phyloP scores from a whole-genome alignment of 2,113 vertebrate species.

The Corydoras sp. region DNA sequence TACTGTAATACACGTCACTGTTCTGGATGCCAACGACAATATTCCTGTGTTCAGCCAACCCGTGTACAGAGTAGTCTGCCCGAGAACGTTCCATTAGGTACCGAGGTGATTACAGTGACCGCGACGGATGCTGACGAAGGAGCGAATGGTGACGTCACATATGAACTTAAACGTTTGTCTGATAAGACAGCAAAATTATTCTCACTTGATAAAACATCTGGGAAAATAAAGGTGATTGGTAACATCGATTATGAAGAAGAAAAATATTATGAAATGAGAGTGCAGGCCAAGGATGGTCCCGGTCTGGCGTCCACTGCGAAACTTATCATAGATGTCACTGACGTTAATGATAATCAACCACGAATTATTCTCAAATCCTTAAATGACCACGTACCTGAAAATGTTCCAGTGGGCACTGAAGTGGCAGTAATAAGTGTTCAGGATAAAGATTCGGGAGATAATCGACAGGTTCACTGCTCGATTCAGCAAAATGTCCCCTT shows the following conservation, averaged over 20 bases:
- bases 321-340: constrained; percentile 38
- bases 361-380: constrained; percentile 21
- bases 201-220: constrained; percentile 26
- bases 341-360: constrained; percentile 37
- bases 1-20: constrained; percentile 45
- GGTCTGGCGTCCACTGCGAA: constrained; percentile 39
- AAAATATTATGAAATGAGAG: constrained; percentile 26
- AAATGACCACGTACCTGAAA: constrained; percentile 20
- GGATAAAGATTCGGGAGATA: constrained; percentile 40
- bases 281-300: constrained; percentile 26
- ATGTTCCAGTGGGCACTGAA: constrained; percentile 29
- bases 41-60: constrained; percentile 32
- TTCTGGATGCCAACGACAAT: constrained; percentile 43
- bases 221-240: constrained; percentile 22
- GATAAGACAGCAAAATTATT: constrained; percentile 28
- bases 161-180: constrained; percentile 31
- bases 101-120: constrained; percentile 48
- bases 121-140: constrained; percentile 53
- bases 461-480: constrained; percentile 35
- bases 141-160: constrained; percentile 66
- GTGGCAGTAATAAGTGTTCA: constrained; percentile 39
- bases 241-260: constrained; percentile 40
- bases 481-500: constrained; percentile 51
- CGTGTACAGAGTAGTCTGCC: constrained; percentile 36
- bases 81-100: constrained; percentile 36